Evolutionary conservation across 1,140 invertebrate genomes (phyloP), one percentile per base, ranked within the genome.

Genomic region (Zaprionus africanus): DNA sequence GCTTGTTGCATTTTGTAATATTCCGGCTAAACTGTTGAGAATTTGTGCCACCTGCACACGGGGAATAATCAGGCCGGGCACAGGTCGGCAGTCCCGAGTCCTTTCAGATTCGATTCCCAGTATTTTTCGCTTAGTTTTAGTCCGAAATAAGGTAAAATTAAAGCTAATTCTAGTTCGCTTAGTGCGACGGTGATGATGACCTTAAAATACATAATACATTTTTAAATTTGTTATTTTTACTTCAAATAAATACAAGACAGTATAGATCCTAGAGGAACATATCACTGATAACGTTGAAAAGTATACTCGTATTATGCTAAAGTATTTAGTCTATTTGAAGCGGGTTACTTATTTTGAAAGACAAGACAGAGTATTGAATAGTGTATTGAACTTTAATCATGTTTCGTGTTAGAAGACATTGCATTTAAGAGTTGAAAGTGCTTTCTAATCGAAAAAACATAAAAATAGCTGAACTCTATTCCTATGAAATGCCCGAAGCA

Each of bases 1-100:
- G 1, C 28, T 19, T 15, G 57, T 38, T 59, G 57, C 57, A 59
- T 22, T 59, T 59, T 59, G 13, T 15, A 26, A 26, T 54, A 31
- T 54, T 15, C 15, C 15, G 26, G 2, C 15, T 6, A 59, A 59
- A 36, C 11, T 12, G 51, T 28, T 38, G 34, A 19, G 57, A 57
- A 75, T 59, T 43, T 43, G 41, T 7, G n/a, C 15, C 41, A 43
- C 2, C n/a, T 17, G 41, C n/a, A 46, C 7, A 41, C 15, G 15
- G 15, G 0, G 15, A 1, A 4, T 4, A 17, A 46, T 46, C 41
- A 46, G 41, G 36, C 4, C 12, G 41, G 6, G 2, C 11, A 12
- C 19, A 24, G 46, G 19, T 51, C 17, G 9, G 31, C 31, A 31
- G 31, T 31, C 9, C 31, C 31, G 4, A 22, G 19, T 51, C 4